Evolutionary conservation across 2,113 vertebrate species (phyloP).

Genomic region (Meleagris gallopavo): DNA sequence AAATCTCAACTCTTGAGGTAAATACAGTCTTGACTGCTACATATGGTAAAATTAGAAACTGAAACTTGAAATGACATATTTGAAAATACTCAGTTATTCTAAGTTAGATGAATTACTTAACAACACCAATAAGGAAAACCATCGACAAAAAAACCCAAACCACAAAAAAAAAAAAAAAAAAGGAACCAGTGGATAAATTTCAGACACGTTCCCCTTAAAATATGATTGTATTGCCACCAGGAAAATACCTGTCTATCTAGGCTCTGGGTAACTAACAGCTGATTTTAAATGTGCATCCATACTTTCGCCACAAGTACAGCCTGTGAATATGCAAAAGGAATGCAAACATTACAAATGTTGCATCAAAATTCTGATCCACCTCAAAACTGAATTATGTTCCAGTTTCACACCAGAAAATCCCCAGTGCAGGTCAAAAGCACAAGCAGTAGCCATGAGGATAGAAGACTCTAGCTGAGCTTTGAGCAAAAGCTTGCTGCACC

Average conservation of each 20-base stretch:
- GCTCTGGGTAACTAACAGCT: background rate
- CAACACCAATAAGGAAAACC: background rate
- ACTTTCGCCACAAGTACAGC: background rate
- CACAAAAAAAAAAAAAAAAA: background rate
- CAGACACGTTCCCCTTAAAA: background rate
- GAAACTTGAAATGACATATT: background rate
- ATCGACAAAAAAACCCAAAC: background rate
- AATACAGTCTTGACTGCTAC: background rate
- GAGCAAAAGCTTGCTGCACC: background rate
- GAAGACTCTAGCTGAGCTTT: background rate
- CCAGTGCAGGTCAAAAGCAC: background rate
- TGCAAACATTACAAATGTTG: background rate
- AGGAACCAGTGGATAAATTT: background rate
- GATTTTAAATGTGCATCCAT: background rate
- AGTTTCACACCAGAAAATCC: background rate
- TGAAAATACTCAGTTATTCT: background rate
- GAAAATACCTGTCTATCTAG: background rate
- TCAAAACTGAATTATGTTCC: background rate
- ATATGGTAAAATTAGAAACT: background rate
- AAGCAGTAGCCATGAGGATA: background rate
- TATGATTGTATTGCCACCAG: background rate
- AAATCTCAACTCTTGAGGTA: background rate
- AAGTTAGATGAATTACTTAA: background rate
- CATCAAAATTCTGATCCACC: background rate
- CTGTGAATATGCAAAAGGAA: background rate